Percentiles rank a stretch among this genome's conserved stretches.
phyloP scores from a whole-genome alignment of 2,113 vertebrate genomes.

The Paramormyrops kingsleyae region DNA sequence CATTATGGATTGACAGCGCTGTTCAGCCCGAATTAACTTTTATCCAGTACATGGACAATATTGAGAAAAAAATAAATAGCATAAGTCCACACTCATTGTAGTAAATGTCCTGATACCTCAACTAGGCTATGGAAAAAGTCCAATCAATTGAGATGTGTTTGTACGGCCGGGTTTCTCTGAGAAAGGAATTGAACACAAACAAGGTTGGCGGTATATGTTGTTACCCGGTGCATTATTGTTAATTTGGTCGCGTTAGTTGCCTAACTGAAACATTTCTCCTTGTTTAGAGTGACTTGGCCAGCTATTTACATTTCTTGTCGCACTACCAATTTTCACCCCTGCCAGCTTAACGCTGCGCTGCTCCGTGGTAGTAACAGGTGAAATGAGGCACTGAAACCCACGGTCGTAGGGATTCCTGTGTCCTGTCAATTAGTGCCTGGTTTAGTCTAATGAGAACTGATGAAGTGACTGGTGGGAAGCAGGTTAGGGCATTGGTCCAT shows the following conservation, averaged over 20 bases:
- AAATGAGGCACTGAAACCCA: background rate
- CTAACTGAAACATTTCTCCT: background rate
- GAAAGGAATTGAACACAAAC: background rate
- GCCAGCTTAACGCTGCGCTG: background rate
- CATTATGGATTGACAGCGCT: background rate
- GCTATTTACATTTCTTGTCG: background rate
- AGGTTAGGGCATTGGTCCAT: background rate
- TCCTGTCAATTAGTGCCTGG: background rate
- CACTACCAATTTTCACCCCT: background rate
- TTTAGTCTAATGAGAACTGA: background rate
- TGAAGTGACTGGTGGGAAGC: background rate
- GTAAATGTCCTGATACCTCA: background rate
- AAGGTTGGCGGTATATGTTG: background rate
- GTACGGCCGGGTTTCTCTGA: background rate
- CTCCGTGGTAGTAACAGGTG: background rate
- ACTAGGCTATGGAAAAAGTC: background rate
- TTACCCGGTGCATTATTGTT: background rate
- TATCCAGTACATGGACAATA: background rate
- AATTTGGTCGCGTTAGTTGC: background rate
- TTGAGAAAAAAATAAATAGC: background rate
- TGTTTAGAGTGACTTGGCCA: background rate
- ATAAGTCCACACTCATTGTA: constrained; percentile 6
- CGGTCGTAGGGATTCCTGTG: background rate
- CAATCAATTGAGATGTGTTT: background rate
- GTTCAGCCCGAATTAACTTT: background rate